These are phyloP conservation scores for Euschistus heros DNA, from an alignment of 1,140 invertebrate genomes.

Conservation along the genomic window DNA sequence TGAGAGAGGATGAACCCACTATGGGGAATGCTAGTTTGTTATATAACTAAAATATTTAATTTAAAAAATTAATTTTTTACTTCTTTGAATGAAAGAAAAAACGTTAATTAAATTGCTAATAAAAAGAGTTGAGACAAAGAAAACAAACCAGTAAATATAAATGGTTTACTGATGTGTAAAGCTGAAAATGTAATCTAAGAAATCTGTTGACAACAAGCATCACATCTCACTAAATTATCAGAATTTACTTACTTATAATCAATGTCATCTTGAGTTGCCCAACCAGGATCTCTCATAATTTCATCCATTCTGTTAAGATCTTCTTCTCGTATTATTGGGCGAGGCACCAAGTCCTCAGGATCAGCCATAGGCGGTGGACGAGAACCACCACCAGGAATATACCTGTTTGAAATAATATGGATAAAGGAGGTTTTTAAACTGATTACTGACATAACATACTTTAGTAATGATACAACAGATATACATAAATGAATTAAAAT, in stretches of 20 bases:
- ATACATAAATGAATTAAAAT: not conserved
- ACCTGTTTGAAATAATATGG: not conserved
- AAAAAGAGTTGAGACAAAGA: too few species aligned
- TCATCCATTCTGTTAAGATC: conserved; percentile 86
- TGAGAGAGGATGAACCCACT: too few species aligned
- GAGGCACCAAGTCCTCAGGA: conserved; percentile 41
- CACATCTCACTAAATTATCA: too few species aligned
- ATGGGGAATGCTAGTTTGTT: too few species aligned
- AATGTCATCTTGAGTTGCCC: conserved; percentile 84
- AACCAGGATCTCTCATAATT: conserved; percentile 76
- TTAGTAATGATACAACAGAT: not conserved
- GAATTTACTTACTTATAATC: conserved; percentile 79
- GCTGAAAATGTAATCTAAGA: too few species aligned
- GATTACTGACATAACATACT: not conserved
- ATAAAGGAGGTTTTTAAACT: not conserved
- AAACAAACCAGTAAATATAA: too few species aligned
- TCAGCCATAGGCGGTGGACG: conserved; percentile 29
- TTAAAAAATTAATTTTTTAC: too few species aligned
- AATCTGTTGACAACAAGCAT: too few species aligned
- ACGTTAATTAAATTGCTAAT: too few species aligned
- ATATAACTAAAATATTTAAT: too few species aligned
- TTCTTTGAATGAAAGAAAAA: too few species aligned
- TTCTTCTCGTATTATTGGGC: conserved; percentile 85
- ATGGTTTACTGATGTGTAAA: too few species aligned
- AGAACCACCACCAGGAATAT: conserved; percentile 33